These are phyloP conservation scores for Aldabrachelys gigantea DNA, from an alignment of 2,113 vertebrate species.

Conservation along the genomic window DNA sequence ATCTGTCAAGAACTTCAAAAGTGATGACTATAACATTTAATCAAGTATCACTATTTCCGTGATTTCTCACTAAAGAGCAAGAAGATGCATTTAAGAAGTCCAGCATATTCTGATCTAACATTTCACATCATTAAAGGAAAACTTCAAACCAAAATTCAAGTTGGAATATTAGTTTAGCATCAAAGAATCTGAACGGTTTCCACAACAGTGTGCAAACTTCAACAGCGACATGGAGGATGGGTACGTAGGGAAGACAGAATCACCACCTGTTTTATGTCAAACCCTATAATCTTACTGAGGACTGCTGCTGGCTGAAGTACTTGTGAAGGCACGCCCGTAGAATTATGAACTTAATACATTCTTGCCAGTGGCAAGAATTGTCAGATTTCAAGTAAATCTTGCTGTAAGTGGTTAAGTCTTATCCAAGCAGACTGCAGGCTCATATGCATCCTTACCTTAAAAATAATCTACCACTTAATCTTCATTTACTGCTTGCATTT, in stretches of 20 bases:
- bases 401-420: background rate
- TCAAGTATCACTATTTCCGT: background rate
- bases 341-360: background rate
- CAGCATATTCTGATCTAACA: background rate
- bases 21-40: background rate
- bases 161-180: background rate
- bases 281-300: background rate
- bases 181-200: background rate
- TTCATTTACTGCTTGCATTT: background rate
- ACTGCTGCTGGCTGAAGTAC: background rate
- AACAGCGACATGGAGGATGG: background rate
- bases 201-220: rapidly evolving
- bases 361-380: background rate
- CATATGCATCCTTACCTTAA: background rate
- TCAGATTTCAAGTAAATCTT: background rate
- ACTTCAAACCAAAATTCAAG: background rate
- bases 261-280: background rate
- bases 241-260: background rate
- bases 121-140: background rate
- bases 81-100: background rate
- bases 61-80: background rate
- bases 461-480: background rate
- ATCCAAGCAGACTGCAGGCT: background rate
- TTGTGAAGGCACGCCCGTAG: background rate
- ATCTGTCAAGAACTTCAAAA: background rate